Percentiles rank a stretch among this genome's conserved stretches.
These are phyloP conservation scores for Aramus guarauna DNA, from an alignment of 2,113 vertebrate species.

Conservation along the genomic window DNA sequence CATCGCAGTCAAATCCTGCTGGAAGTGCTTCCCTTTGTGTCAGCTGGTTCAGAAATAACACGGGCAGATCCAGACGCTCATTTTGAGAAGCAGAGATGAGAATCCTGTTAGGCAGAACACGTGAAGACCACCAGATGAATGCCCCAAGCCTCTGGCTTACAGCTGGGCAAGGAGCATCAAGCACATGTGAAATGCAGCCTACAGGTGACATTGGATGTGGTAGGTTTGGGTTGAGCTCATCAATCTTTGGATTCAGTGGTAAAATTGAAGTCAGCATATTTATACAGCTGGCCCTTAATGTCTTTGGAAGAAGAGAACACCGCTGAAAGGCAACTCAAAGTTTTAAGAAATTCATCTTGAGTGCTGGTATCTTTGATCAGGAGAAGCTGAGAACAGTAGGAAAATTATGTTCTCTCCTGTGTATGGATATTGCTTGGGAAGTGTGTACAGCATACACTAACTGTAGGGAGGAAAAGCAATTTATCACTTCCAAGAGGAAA, in stretches of 20 bases:
- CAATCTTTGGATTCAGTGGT: background rate
- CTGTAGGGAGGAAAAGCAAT: constrained; percentile 14
- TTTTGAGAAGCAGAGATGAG: background rate
- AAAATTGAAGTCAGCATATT: background rate
- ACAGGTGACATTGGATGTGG: background rate
- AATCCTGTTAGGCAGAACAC: background rate
- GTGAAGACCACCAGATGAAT: background rate
- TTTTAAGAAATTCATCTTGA: background rate
- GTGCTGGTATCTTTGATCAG: background rate
- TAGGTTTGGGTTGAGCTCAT: background rate
- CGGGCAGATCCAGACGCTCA: background rate
- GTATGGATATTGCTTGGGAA: constrained; percentile 1
- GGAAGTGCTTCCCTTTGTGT: background rate
- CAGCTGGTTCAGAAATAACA: background rate
- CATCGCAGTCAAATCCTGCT: background rate
- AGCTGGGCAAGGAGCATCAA: background rate
- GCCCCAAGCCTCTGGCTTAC: background rate
- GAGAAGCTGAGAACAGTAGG: background rate
- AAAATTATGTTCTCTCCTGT: background rate
- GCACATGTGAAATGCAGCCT: background rate
- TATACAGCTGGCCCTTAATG: background rate
- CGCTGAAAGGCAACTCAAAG: background rate
- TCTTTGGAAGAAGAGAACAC: background rate
- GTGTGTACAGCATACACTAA: background rate
- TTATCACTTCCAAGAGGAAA: constrained; percentile 35